Percentiles rank a stretch among this genome's conserved stretches.
phyloP scores from a whole-genome alignment of 92 coral and sea anemone genomes.

The Porites cylindrica region DNA sequence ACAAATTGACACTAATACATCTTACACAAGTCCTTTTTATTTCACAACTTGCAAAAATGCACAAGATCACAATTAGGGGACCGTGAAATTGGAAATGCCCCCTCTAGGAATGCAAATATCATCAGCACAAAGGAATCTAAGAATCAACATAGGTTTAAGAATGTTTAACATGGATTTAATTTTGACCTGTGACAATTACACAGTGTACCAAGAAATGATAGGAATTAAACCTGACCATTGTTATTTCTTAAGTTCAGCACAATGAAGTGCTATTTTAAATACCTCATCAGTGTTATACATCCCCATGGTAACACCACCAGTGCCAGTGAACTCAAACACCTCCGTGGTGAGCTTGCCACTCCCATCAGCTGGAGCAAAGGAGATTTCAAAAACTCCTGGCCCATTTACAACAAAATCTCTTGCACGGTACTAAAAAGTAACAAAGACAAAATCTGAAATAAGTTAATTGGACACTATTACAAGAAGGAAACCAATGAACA shows the following conservation, averaged over 20 bases:
- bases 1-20: background rate
- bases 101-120: too few relatives aligned
- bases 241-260: background rate
- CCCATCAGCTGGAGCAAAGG: conserved; percentile 89
- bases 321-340: conserved; percentile 96
- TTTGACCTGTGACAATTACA: too few relatives aligned
- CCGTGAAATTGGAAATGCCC: too few relatives aligned
- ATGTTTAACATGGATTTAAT: too few relatives aligned
- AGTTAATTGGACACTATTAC: background rate
- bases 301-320: conserved; percentile 99
- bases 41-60: too few relatives aligned
- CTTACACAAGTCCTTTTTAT: too few relatives aligned
- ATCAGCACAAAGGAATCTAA: too few relatives aligned
- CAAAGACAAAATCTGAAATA: background rate
- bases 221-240: too few relatives aligned
- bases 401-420: conserved; percentile 98
- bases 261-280: background rate
- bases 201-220: too few relatives aligned
- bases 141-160: too few relatives aligned
- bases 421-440: conserved; percentile 85
- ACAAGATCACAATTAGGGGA: too few relatives aligned
- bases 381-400: conserved; percentile 94
- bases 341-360: conserved; percentile 91
- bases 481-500: background rate
- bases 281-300: conserved; percentile 99